phyloP scores from a whole-genome alignment of 1,140 invertebrate species.

The Brachionus manjavacas region DNA sequence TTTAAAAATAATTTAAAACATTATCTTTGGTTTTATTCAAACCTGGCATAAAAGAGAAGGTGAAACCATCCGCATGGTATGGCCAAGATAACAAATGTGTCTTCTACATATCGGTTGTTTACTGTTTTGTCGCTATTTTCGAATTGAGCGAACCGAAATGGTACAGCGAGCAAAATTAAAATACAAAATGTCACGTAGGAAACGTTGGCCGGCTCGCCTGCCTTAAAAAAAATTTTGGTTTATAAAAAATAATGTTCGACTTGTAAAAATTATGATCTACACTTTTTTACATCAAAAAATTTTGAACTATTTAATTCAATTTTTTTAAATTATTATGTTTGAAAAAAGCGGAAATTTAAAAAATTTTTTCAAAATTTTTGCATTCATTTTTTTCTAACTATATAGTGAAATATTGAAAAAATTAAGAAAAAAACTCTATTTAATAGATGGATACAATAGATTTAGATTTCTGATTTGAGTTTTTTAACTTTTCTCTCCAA shows the following conservation, averaged over 20 bases:
- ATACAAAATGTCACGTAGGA: constrained; percentile 88
- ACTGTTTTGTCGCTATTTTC: neutral
- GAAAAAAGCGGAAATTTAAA: neutral
- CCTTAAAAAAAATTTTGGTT: constrained; percentile 65
- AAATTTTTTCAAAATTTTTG: no score
- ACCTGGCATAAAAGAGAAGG: constrained; percentile 97
- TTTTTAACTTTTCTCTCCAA: no score
- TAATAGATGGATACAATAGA: no score
- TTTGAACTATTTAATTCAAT: neutral
- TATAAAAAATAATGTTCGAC: neutral
- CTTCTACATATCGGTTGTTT: constrained; percentile 64
- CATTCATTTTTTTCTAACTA: no score
- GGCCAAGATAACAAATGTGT: constrained; percentile 81
- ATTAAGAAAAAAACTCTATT: no score
- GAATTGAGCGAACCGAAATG: constrained; percentile 68
- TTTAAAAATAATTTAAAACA: constrained; percentile 49
- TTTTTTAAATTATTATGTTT: no score
- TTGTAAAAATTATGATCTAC: no score
- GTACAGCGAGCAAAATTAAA: constrained; percentile 83
- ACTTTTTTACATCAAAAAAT: no score
- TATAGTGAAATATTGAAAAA: no score
- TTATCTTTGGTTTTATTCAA: constrained; percentile 47
- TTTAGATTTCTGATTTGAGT: no score
- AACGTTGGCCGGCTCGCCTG: constrained; percentile 83
- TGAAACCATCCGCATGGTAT: constrained; percentile 93